Conservation (phyloP, 2,113 vertebrate species). For the Protobothrops flavoviridis region DNA sequence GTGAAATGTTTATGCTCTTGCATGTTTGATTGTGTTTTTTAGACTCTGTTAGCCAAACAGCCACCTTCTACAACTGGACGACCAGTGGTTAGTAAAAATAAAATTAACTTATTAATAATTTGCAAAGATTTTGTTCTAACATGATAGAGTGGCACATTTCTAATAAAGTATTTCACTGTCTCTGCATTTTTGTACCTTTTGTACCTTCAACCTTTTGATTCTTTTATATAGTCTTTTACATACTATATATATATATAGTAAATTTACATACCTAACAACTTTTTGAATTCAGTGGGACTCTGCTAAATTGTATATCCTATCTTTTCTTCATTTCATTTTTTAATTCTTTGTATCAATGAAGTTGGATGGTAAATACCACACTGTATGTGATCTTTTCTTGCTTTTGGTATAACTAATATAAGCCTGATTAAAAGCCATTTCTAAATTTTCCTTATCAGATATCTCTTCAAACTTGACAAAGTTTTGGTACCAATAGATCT, state of each 20-base stretch:
- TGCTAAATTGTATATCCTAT: background rate
- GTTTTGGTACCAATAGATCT: background rate
- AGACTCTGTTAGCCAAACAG: constrained; percentile 94
- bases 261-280: background rate
- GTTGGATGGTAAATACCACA: background rate
- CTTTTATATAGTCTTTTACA: too few relatives aligned
- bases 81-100: constrained; percentile 85
- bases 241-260: background rate
- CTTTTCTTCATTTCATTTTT: background rate
- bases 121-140: background rate
- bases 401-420: background rate
- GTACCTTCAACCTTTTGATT: background rate
- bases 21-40: constrained; percentile 61
- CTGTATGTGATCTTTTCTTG: background rate
- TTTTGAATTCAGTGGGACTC: background rate
- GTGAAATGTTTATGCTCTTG: background rate
- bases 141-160: background rate
- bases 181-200: background rate
- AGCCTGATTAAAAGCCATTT: background rate
- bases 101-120: constrained; percentile 27
- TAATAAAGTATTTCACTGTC: background rate
- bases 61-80: constrained; percentile 88
- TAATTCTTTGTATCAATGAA: background rate
- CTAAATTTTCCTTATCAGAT: background rate
- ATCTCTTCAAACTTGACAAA: background rate